Evolutionary conservation across 2,888 invertebrate species (phyloP), one percentile per base, ranked within the genome.

Genomic region (Mimas tiliae): DNA sequence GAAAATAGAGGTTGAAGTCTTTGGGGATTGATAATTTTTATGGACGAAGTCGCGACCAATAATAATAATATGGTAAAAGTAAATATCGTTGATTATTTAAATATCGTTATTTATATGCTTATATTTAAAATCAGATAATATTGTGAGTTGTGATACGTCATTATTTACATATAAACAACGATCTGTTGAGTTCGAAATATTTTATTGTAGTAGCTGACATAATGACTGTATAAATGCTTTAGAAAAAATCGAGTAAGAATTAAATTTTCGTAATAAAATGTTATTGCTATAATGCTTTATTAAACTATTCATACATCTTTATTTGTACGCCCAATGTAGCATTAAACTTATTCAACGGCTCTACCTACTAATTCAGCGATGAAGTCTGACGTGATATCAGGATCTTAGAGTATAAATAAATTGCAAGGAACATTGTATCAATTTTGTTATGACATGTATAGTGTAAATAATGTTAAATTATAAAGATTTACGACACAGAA

Each of bases 391-490:
- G 4, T 27, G 27, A 27, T 27, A 27, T 27, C 27, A 27, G 4
- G 4, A 4, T 27, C 27, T 27, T 27, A 16, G 11, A 19, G 21
- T 52, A 19, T 14, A 52, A 27, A 33, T 14, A 27, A 27, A 14
- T 14, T 52, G 52, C 0, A 14, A n/a, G n/a, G n/a, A n/a, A 11
- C 14, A 52, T 27, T 27, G 27, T 12, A 27, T 7, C 6, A 27
- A 52, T 52, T 52, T 27, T 14, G 12, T 14, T 52, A 27, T 27
- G 52, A 52, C 27, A 52, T 12, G 52, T 52, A 52, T 6, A 21
- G 14, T 14, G 52, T 21, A 21, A 52, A 14, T 19, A 52, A 27
- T 52, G 27, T 52, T 52, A 52, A 52, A 27, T 52, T 52, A 55
- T 55, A n/a, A 55, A n/a, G 38, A 55, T 38, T 9, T 42, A 42